Conservation (phyloP, 2,113 vertebrate genomes). For the human (Homo sapiens) region DNA sequence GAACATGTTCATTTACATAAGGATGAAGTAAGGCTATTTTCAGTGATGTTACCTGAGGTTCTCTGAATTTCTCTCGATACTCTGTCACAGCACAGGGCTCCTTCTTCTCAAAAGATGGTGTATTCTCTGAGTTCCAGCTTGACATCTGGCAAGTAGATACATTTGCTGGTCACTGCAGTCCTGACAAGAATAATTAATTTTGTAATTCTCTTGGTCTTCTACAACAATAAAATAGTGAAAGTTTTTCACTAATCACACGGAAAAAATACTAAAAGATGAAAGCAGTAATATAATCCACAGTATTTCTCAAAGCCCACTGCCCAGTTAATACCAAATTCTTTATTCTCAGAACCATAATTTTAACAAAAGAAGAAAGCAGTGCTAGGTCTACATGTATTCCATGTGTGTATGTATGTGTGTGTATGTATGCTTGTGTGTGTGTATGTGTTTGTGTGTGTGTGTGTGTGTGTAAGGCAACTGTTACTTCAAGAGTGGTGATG, state of each 20-base stretch:
- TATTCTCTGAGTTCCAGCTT: neutral
- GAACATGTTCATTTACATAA: conserved; percentile 37
- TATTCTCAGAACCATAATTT: neutral
- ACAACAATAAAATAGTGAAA: neutral
- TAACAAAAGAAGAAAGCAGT: neutral
- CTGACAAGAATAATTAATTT: neutral
- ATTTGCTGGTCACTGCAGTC: neutral
- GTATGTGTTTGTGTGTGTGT: neutral
- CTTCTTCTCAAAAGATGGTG: neutral
- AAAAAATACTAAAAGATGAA: neutral
- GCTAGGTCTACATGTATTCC: neutral
- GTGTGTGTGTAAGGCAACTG: neutral
- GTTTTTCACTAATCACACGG: neutral
- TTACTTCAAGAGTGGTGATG: neutral
- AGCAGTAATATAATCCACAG: neutral
- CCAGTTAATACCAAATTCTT: neutral
- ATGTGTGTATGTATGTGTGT: neutral
- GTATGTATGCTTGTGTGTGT: neutral
- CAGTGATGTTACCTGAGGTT: neutral
- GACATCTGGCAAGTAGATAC: neutral
- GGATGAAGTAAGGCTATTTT: neutral
- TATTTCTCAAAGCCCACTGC: neutral
- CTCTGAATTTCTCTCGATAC: neutral
- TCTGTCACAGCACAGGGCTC: neutral
- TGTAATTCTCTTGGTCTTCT: neutral